Evolutionary conservation across 2,797 vertebrate genomes (phyloP), one percentile per base, ranked within the genome.

Genomic region (Falco berigora): DNA sequence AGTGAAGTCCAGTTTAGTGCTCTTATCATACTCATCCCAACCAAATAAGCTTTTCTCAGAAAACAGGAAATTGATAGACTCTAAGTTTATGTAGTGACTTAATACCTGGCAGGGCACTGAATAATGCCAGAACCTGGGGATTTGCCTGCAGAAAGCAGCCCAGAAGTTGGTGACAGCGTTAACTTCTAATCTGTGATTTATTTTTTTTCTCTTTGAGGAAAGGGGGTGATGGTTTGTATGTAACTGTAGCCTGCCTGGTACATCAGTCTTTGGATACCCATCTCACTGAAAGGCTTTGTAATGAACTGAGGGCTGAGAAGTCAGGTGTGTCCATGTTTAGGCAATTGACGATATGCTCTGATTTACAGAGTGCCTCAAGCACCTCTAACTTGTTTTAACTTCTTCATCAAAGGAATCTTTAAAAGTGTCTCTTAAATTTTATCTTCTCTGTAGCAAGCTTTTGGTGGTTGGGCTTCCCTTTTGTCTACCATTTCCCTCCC

Each of bases 181-280:
- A 63, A 17, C 27, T 46, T 49, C 79, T 50, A 8, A 36, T 50
- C 79, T 15, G 0, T 4, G 59, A 7, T 67, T 18, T 44, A 19
- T 44, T 73, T 90, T 49, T 36, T 53, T 32, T 23, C 53, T 92
- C 58, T 23, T 10, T 63, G 82, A 46, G 64, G 16, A 55, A 27
- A 14, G 0, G 1, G 16, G 56, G 40, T 11, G 28, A 34, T 2
- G 0, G 4, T 56, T 46, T 72, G 47, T 16, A 1, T 4, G 10
- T 12, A 15, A 4, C 15, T 25, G 11, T 17, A 46, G 55, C 44
- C 56, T 25, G 55, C 44, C 56, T 25, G 5, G 6, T 16, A 15
- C 2, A 1, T 34, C 18, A 10, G 7, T 49, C 42, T 44, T 21
- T 59, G 56, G 63, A 3, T 17, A 0, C 59, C 25, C 17, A 3